phyloP scores from a whole-genome alignment of 2,797 vertebrate genomes.

The Acanthopagrus latus region DNA sequence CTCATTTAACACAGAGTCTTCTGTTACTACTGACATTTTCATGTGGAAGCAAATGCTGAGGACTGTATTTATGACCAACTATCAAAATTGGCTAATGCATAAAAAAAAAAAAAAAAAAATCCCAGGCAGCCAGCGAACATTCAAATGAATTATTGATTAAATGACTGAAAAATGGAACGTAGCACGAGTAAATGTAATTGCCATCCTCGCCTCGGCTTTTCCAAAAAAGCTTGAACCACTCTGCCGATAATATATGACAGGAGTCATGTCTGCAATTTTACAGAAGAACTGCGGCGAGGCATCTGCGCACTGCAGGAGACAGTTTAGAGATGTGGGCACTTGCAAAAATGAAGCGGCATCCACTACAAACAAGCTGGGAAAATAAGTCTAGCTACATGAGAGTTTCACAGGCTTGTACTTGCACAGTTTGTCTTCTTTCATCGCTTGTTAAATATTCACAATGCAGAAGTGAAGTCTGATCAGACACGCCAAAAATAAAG shows the following conservation, averaged over 20 bases:
- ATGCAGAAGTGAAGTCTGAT: slow-evolving; percentile 36
- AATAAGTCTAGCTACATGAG: slow-evolving; percentile 58
- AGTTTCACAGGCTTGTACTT: slow-evolving; percentile 52
- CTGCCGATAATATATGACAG: slow-evolving; percentile 45
- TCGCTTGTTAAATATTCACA: slow-evolving; percentile 64
- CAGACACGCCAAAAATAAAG: slow-evolving; percentile 9
- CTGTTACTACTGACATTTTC: slow-evolving; percentile 61
- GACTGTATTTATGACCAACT: slow-evolving; percentile 65
- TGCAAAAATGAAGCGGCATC: slow-evolving; percentile 54
- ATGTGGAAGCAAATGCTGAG: slow-evolving; percentile 54
- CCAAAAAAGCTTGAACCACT: slow-evolving; percentile 54
- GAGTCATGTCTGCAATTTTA: slow-evolving; percentile 43
- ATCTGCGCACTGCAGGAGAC: slow-evolving; percentile 1
- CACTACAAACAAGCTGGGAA: slow-evolving; percentile 39
- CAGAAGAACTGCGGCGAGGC: slow-evolving; percentile 11
- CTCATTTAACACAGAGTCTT: slow-evolving; percentile 53
- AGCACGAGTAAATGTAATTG: slow-evolving; percentile 68
- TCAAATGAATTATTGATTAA: slow-evolving; percentile 78
- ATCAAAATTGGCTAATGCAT: slow-evolving; percentile 66
- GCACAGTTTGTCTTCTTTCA: slow-evolving; percentile 61
- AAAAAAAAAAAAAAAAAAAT: slow-evolving; percentile 6
- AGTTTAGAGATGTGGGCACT: slow-evolving; percentile 32
- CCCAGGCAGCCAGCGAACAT: slow-evolving; percentile 61
- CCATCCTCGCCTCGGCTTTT: slow-evolving; percentile 53
- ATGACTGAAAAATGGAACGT: slow-evolving; percentile 58